Conservation (phyloP, 2,888 invertebrate genomes). For the Lomographa bimaculata region DNA sequence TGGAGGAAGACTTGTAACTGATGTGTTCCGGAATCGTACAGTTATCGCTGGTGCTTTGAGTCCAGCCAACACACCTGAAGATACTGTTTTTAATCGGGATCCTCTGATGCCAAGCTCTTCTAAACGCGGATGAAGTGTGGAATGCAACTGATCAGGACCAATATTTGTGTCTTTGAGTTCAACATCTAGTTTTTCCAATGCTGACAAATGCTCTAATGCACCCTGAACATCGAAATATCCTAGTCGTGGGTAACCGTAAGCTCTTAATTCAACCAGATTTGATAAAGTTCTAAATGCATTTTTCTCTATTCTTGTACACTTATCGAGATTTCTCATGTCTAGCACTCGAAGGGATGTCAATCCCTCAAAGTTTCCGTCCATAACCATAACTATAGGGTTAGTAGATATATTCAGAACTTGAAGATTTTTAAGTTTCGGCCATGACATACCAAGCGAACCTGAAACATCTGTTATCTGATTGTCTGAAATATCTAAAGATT, state of each 20-base stretch:
- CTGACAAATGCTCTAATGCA: slow-evolving; percentile 88
- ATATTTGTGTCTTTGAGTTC: slow-evolving; percentile 93
- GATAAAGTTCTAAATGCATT: slow-evolving; percentile 89
- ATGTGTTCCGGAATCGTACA: slow-evolving; percentile 92
- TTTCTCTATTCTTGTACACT: slow-evolving; percentile 91
- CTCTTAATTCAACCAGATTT: slow-evolving; percentile 87
- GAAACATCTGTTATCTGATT: slow-evolving; percentile 86
- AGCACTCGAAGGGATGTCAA: slow-evolving; percentile 86
- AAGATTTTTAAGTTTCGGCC: slow-evolving; percentile 88
- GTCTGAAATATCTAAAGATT: slow-evolving; percentile 89
- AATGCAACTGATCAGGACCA: slow-evolving; percentile 91
- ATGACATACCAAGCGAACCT: slow-evolving; percentile 85
- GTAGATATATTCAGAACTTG: slow-evolving; percentile 90
- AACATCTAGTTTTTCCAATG: slow-evolving; percentile 90
- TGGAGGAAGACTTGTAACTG: slow-evolving; percentile 89
- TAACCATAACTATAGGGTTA: slow-evolving; percentile 91
- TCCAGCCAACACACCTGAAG: slow-evolving; percentile 93
- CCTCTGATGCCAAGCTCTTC: slow-evolving; percentile 90
- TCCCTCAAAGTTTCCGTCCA: slow-evolving; percentile 89
- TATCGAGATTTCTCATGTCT: slow-evolving; percentile 86
- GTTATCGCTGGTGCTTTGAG: slow-evolving; percentile 88
- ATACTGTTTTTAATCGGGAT: slow-evolving; percentile 88
- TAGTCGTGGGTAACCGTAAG: slow-evolving; percentile 90
- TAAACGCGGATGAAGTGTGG: slow-evolving; percentile 90
- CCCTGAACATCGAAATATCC: slow-evolving; percentile 95